These are phyloP conservation scores for Paraplagusia blochii DNA, from an alignment of 2,113 vertebrate species.

Conservation along the genomic window DNA sequence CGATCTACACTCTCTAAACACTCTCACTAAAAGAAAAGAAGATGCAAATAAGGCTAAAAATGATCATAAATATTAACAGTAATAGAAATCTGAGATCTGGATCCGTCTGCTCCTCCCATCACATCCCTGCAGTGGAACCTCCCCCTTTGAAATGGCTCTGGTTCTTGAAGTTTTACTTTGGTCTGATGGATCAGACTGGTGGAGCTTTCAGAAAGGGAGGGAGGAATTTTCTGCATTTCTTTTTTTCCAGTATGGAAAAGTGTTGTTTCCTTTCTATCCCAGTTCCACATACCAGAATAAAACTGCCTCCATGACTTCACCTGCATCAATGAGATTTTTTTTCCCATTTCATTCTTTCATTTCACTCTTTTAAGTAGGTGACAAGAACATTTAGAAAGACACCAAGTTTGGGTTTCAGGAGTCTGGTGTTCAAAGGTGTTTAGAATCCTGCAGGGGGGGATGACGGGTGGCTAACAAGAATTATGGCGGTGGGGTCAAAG, in stretches of 20 bases:
- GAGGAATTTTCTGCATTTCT: conserved; percentile 23
- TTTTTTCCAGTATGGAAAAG: conserved; percentile 62
- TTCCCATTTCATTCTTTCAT: not conserved
- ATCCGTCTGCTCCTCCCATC: conserved; percentile 32
- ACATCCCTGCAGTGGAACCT: conserved; percentile 21
- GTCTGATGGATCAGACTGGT: conserved; percentile 38
- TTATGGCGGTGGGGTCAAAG: conserved; percentile 50
- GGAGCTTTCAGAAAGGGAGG: conserved; percentile 26
- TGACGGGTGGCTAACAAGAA: conserved; percentile 30
- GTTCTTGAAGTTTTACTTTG: conserved; percentile 51
- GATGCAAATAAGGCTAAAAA: conserved; percentile 1
- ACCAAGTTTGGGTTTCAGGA: not conserved
- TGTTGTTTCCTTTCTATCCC: conserved; percentile 40
- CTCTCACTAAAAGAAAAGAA: too few relatives aligned
- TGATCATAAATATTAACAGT: conserved; percentile 30
- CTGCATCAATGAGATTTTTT: not conserved
- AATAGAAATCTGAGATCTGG: conserved; percentile 42
- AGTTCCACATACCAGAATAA: conserved; percentile 49
- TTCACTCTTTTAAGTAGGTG: not conserved
- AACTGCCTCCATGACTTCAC: conserved; percentile 34
- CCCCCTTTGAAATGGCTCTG: conserved; percentile 39
- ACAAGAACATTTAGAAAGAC: not conserved
- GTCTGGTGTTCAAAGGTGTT: not conserved
- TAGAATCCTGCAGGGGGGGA: conserved; percentile 3
- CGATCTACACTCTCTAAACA: not conserved